phyloP scores from a whole-genome alignment of 2,888 invertebrate genomes.

The Julus scandinavius region DNA sequence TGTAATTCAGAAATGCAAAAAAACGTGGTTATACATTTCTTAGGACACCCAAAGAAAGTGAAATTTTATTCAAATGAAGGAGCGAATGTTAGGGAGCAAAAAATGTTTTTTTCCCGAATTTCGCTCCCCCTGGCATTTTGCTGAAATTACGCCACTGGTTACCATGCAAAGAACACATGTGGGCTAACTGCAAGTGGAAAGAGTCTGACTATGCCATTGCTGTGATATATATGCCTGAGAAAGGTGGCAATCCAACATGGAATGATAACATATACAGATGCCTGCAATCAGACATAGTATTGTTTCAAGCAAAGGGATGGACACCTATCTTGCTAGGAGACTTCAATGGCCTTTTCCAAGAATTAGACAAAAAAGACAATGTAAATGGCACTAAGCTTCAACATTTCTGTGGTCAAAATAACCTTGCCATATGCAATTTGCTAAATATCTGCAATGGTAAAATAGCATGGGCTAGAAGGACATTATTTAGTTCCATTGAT shows the following conservation, averaged over 20 bases:
- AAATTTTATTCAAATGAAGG: too few relatives aligned
- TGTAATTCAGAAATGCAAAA: too few relatives aligned
- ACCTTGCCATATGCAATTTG: not conserved
- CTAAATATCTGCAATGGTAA: not conserved
- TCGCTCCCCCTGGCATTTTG: too few relatives aligned
- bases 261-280: not conserved
- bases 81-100: too few relatives aligned
- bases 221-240: not conserved
- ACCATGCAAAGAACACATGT: too few relatives aligned
- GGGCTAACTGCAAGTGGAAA: not conserved
- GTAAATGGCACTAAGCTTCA: not conserved
- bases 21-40: too few relatives aligned
- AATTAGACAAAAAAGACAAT: not conserved
- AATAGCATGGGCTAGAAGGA: not conserved
- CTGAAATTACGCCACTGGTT: too few relatives aligned
- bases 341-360: not conserved
- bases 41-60: too few relatives aligned
- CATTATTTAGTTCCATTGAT: not conserved
- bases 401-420: not conserved
- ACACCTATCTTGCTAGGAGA: not conserved
- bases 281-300: not conserved
- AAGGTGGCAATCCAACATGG: not conserved
- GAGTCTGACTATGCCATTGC: not conserved
- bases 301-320: not conserved
- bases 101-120: too few relatives aligned